phyloP scores from a whole-genome alignment of 2,888 invertebrate species.

The Polydrusus tereticollis region DNA sequence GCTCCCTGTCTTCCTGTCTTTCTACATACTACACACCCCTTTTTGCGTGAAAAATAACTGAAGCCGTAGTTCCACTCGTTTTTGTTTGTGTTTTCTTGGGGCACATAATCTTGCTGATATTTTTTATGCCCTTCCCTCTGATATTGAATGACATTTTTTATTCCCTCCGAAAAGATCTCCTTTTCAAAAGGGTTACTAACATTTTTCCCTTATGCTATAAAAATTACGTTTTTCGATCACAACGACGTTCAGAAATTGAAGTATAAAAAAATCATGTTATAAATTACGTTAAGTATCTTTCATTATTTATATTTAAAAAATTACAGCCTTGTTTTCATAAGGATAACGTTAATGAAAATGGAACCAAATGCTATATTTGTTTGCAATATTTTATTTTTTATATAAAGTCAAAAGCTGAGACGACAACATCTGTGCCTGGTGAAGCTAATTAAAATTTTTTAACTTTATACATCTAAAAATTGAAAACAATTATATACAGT shows the following conservation, averaged over 20 bases:
- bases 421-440: too few relatives aligned
- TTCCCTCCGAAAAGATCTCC: constrained; percentile 22
- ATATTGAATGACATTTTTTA: constrained; percentile 40
- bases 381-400: too few relatives aligned
- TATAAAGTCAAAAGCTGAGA: too few relatives aligned
- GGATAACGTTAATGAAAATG: too few relatives aligned
- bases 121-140: constrained; percentile 36
- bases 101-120: constrained; percentile 42
- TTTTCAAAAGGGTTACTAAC: constrained; percentile 28
- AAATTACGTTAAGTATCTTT: too few relatives aligned
- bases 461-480: too few relatives aligned
- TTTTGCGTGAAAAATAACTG: constrained; percentile 64
- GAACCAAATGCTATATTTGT: too few relatives aligned
- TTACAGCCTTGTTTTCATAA: too few relatives aligned
- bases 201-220: constrained; percentile 12
- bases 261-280: background rate
- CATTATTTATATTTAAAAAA: background rate
- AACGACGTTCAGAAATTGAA: background rate
- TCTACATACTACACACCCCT: constrained; percentile 65
- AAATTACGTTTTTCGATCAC: constrained; percentile 10
- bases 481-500: too few relatives aligned
- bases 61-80: constrained; percentile 63
- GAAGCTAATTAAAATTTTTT: too few relatives aligned
- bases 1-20: constrained; percentile 66
- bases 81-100: constrained; percentile 57